A percentile compares a stretch with the other conserved stretches of the same genome.
Evolutionary conservation across 2,888 invertebrate genomes (phyloP).

Genomic region (Drosophila vallismaia): DNA sequence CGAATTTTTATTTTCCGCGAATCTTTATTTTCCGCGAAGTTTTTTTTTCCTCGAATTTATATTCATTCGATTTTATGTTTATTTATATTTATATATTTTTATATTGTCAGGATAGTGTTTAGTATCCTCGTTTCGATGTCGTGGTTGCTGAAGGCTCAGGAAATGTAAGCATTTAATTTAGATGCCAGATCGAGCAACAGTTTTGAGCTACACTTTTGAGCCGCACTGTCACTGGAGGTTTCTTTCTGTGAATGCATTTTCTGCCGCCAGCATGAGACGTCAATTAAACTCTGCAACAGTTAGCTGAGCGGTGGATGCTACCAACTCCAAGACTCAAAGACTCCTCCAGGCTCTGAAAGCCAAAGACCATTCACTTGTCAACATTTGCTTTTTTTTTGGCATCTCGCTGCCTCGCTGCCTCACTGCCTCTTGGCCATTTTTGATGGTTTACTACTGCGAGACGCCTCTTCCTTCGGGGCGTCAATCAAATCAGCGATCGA

Average conservation of each 20-base stretch:
- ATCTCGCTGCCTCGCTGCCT: slow-evolving; percentile 9
- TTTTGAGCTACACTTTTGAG: slow-evolving; percentile 12
- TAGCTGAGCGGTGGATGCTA: slow-evolving; percentile 40
- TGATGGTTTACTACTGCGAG: slow-evolving; percentile 38
- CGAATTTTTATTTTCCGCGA: not conserved
- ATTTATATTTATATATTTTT: not conserved
- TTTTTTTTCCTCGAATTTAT: not conserved
- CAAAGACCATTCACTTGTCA: slow-evolving; percentile 53
- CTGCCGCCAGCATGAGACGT: slow-evolving; percentile 43
- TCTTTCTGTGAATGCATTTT: slow-evolving; percentile 45
- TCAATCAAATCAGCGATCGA: slow-evolving; percentile 44
- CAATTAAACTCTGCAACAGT: slow-evolving; percentile 42
- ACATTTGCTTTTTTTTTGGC: slow-evolving; percentile 41
- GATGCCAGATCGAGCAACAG: slow-evolving; percentile 4
- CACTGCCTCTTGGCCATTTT: slow-evolving; percentile 5
- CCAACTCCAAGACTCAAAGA: slow-evolving; percentile 16
- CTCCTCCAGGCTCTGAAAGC: slow-evolving; percentile 42
- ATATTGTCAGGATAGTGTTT: too few relatives aligned
- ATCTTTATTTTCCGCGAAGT: not conserved
- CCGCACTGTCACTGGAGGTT: slow-evolving; percentile 19
- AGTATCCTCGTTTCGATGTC: not conserved
- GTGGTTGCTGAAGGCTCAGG: not conserved
- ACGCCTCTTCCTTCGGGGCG: slow-evolving; percentile 48
- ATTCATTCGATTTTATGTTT: not conserved
- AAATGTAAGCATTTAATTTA: slow-evolving; percentile 27